Evolutionary conservation across 2,797 vertebrate species (phyloP), one percentile per base, ranked within the genome.

Genomic region (Gymnocypris eckloni): DNA sequence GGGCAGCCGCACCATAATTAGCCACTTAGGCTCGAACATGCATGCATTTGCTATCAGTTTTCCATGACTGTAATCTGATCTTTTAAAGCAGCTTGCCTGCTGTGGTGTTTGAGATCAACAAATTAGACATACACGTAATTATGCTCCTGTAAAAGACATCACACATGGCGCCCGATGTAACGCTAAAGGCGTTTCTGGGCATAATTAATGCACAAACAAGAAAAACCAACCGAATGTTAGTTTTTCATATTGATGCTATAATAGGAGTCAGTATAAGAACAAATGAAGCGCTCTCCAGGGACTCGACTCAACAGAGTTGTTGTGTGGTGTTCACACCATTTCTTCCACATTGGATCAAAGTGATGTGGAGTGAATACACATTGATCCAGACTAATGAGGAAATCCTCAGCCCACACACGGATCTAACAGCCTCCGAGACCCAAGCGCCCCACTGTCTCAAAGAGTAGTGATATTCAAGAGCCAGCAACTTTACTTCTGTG

Each of bases 1-100:
- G 90, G 93, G 92, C 94, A 93, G 89, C 92, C 93, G 94, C 91
- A 92, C 94, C 92, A 91, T 96, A 96, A 96, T 96, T 95, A 95
- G 94, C 89, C 90, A 91, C 90, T 91, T 90, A 88, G 91, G 87
- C 83, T 88, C 37, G 76, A 89, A 89, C 90, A 89, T 86, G 88
- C 88, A 78, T 89, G 86, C 88, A 81, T 89, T 75, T 83, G 79
- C 78, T 88, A 89, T 89, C 87, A 90, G 87, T 87, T 89, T 86
- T 88, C 75, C 87, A 85, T 16, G 71, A 79, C 69, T 75, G 81
- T 89, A 91, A 91, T 91, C 87, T 90, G 90, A 91, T 89, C 83
- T 89, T 90, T 90, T 86, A 83, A 88, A 88, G 85, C 86, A 83
- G 81, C 79, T 85, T 79, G 86, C 84, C 82, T 86, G 82, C 59